Evolutionary conservation across 1,140 invertebrate genomes (phyloP).

Genomic region (Drosophila dunni): DNA sequence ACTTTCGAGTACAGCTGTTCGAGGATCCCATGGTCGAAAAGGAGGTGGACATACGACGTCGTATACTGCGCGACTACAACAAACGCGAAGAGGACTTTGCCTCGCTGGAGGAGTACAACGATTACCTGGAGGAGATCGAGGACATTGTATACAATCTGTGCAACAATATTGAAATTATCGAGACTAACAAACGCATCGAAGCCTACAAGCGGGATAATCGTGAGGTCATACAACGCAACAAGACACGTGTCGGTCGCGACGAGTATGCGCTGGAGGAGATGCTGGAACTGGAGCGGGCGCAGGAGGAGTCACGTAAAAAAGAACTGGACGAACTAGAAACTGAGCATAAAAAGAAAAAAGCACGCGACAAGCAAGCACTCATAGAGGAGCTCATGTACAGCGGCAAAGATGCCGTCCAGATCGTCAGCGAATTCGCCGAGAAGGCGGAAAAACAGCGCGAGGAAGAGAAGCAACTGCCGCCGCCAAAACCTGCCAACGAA

Average conservation of each 20-base stretch:
- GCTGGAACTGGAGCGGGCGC: slow-evolving; percentile 92
- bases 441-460: slow-evolving; percentile 88
- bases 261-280: slow-evolving; percentile 92
- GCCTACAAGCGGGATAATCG: slow-evolving; percentile 97
- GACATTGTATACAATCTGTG: slow-evolving; percentile 95
- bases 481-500: slow-evolving; percentile 86
- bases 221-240: slow-evolving; percentile 95
- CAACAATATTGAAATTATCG: slow-evolving; percentile 95
- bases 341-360: slow-evolving; percentile 93
- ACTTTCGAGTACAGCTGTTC: slow-evolving; percentile 97
- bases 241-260: slow-evolving; percentile 87
- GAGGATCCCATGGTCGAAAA: slow-evolving; percentile 98
- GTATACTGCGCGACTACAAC: slow-evolving; percentile 95
- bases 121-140: slow-evolving; percentile 97
- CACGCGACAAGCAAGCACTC: slow-evolving; percentile 93
- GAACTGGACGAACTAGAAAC: slow-evolving; percentile 86
- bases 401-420: slow-evolving; percentile 93
- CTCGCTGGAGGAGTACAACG: slow-evolving; percentile 93
- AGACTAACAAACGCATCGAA: slow-evolving; percentile 96
- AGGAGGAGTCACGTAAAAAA: slow-evolving; percentile 88
- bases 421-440: slow-evolving; percentile 93
- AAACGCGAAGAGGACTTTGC: slow-evolving; percentile 96
- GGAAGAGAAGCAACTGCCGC: slow-evolving; percentile 87
- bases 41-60: slow-evolving; percentile 97
- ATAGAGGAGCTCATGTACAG: slow-evolving; percentile 98